These are phyloP conservation scores for Chorisops tibialis DNA, from an alignment of 2,888 invertebrate genomes.

Conservation along the genomic window DNA sequence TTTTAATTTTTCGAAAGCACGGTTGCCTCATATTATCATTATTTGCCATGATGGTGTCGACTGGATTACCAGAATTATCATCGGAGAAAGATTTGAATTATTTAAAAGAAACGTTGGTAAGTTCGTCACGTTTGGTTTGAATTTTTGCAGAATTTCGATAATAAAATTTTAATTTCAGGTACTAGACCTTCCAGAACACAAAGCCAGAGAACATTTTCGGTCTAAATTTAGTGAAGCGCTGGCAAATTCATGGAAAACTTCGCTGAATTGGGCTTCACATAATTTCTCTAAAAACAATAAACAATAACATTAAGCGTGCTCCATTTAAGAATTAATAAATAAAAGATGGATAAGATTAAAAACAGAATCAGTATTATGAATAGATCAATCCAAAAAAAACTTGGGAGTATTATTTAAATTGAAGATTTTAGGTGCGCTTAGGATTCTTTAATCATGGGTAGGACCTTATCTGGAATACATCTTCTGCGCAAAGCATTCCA, in stretches of 20 bases:
- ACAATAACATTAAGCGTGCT: conserved; percentile 49
- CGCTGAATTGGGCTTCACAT: conserved; percentile 88
- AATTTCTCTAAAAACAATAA: conserved; percentile 89
- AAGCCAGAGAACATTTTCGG: conserved; percentile 82
- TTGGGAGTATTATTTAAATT: no score
- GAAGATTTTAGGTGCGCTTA: no score
- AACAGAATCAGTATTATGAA: no score
- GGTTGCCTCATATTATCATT: conserved; percentile 87
- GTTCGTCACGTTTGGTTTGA: no score
- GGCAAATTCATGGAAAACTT: conserved; percentile 90
- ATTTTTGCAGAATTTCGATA: conserved; percentile 6
- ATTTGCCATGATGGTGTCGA: conserved; percentile 97
- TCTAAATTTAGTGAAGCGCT: conserved; percentile 88
- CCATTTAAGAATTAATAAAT: no score
- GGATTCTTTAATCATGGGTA: no score
- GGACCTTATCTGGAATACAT: no score
- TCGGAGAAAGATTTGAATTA: conserved; percentile 91
- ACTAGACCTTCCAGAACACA: conserved; percentile 77
- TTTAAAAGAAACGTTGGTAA: conserved; percentile 79
- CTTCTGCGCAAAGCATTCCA: no score
- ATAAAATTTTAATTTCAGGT: no score
- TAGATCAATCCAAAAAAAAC: no score
- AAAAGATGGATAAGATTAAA: no score
- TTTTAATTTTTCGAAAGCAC: conserved; percentile 79
- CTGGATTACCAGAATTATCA: conserved; percentile 88